Evolutionary conservation across 2,888 invertebrate species (phyloP), one percentile per base, ranked within the genome.

Genomic region (Hyles lineata): DNA sequence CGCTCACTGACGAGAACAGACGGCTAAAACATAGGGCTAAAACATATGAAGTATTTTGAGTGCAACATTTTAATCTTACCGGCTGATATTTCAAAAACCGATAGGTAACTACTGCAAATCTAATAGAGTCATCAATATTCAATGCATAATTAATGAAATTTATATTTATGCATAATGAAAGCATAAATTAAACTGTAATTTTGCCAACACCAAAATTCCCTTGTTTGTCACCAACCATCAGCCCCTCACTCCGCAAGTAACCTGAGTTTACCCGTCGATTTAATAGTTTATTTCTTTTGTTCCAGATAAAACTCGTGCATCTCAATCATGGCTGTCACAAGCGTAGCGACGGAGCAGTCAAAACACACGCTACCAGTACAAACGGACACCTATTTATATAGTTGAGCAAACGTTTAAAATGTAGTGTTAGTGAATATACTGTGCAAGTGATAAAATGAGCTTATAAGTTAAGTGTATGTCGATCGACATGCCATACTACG

Each of bases 401-500:
- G 94, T 91, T 94, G 90, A 93, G 85, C 81, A 75, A 74, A 75
- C 79, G 75, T 74, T 75, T 78, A 92, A 89, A 79, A 94, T 94
- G 94, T 91, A 92, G 85, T 92, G 91, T 81, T 90, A 92, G 86
- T 89, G 85, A 86, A 86, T 85, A 88, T 88, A 90, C 88, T 85
- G 78, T 83, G 80, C 76, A 86, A 91, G 90, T 92, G 86, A 91
- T 89, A 92, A 82, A 87, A 94, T 94, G 94, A 94, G 94, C 94
- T 94, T 94, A 92, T 93, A 93, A 91, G 86, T 92, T 93, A 90
- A 91, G 92, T 92, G 89, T 79, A 91, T 92, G 90, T 89, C 89
- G 76, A 85, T 86, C 81, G 90, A 89, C 84, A 94, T 94, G 94
- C 93, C 94, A 88, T 94, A 94, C 87, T 94, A 94, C 93, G 94